phyloP scores from a whole-genome alignment of 2,797 vertebrate species.

The Denticeps clupeoides region DNA sequence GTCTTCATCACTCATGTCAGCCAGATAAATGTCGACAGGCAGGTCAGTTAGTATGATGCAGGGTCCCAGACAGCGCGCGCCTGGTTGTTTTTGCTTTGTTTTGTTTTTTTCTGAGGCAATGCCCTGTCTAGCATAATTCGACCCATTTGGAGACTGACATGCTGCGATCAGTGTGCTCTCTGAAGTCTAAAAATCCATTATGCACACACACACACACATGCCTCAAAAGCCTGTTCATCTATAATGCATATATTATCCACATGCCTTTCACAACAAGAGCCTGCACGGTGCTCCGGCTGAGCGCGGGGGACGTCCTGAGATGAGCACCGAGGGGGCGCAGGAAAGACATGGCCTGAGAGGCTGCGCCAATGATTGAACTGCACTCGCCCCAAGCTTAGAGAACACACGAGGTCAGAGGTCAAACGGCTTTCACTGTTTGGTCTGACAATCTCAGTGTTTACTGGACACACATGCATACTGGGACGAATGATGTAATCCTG shows the following conservation, averaged over 20 bases:
- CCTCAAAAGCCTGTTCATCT: constrained; percentile 8
- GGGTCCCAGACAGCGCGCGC: not conserved
- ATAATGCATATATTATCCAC: constrained; percentile 1
- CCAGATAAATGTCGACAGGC: too few relatives aligned
- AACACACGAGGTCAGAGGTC: not conserved
- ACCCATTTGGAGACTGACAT: constrained; percentile 36
- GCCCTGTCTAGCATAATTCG: constrained; percentile 36
- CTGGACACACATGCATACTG: not conserved
- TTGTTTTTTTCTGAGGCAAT: constrained; percentile 13
- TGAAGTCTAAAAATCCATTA: constrained; percentile 42
- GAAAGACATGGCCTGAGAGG: too few relatives aligned
- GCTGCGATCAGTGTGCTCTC: constrained; percentile 36
- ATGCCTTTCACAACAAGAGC: not conserved
- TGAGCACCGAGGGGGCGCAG: not conserved
- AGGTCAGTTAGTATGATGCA: not conserved
- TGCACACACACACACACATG: constrained; percentile 16
- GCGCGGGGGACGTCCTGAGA: not conserved
- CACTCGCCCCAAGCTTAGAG: too few relatives aligned
- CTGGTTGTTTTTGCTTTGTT: too few relatives aligned
- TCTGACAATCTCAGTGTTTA: not conserved
- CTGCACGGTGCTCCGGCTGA: constrained; percentile 8
- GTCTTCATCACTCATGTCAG: too few relatives aligned
- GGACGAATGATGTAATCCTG: too few relatives aligned
- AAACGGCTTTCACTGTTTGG: not conserved
- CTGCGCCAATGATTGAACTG: not conserved